Percentiles rank a stretch among this genome's conserved stretches.
Evolutionary conservation across 2,888 invertebrate species (phyloP).

Genomic region (Cephus sareptanus): DNA sequence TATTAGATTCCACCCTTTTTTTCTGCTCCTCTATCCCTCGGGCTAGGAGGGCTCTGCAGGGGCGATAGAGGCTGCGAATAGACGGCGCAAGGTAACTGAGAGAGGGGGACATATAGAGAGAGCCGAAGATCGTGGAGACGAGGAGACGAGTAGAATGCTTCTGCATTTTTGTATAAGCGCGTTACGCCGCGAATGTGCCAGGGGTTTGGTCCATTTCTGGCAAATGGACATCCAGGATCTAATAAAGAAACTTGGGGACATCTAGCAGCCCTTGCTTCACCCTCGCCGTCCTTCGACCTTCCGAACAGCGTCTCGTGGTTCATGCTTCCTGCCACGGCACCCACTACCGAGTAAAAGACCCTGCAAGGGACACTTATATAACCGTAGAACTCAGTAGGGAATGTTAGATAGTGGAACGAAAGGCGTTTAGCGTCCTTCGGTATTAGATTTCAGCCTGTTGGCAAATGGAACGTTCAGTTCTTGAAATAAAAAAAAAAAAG

Average conservation of each 20-base stretch:
- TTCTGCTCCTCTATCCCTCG: conserved; percentile 5
- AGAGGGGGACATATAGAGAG: not conserved
- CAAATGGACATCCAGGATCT: conserved; percentile 50
- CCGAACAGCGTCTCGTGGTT: not conserved
- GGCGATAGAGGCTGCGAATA: not conserved
- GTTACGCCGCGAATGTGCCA: conserved; percentile 1
- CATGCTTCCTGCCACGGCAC: not conserved
- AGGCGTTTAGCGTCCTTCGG: not conserved
- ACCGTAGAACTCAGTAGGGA: not conserved
- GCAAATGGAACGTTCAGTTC: not conserved
- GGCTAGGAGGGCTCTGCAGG: not conserved
- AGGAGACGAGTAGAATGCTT: not conserved
- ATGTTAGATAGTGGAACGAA: not conserved
- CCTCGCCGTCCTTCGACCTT: not conserved
- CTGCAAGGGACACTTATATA: not conserved
- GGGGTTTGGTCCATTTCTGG: conserved; percentile 25
- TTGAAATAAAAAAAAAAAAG: not conserved
- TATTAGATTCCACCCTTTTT: conserved; percentile 33
- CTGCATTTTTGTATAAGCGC: conserved; percentile 3
- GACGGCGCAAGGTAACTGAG: not conserved
- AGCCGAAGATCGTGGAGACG: not conserved
- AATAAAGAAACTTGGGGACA: conserved; percentile 53
- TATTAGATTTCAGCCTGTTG: not conserved
- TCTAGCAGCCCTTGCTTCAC: conserved; percentile 11
- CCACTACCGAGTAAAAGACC: not conserved